Percentiles rank a stretch among this genome's conserved stretches.
Conservation (phyloP, 1,140 invertebrate species). For the Maconellicoccus hirsutus region DNA sequence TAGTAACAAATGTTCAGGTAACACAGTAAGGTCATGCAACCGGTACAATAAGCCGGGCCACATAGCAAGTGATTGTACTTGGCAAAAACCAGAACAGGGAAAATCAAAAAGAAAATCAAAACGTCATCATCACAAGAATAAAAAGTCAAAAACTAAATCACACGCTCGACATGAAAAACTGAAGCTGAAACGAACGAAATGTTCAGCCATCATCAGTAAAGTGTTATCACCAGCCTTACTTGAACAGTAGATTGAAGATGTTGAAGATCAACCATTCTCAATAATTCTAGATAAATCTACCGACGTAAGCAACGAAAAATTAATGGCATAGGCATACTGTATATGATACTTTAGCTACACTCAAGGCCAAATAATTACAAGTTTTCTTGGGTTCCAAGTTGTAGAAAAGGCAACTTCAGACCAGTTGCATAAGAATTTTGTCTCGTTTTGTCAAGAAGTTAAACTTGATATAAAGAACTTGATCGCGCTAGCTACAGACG, state of each 20-base stretch:
- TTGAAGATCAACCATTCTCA: conserved; percentile 16
- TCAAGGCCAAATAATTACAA: conserved; percentile 10
- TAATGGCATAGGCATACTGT: conserved; percentile 17
- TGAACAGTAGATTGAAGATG: conserved; percentile 14
- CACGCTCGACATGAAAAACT: too few relatives aligned
- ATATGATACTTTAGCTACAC: conserved; percentile 22
- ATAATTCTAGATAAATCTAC: conserved; percentile 24
- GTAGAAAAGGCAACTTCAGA: conserved; percentile 8
- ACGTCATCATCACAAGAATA: too few relatives aligned
- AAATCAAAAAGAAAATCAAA: too few relatives aligned
- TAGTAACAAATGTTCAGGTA: too few relatives aligned
- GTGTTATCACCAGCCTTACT: conserved; percentile 7
- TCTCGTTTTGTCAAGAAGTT: background rate
- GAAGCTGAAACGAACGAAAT: conserved; percentile 23
- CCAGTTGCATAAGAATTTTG: background rate
- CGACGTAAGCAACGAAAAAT: conserved; percentile 10
- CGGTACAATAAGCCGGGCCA: too few relatives aligned
- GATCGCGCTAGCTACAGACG: conserved; percentile 21
- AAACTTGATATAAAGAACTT: conserved; percentile 22
- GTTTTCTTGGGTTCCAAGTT: conserved; percentile 21
- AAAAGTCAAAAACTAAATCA: too few relatives aligned
- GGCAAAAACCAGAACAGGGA: too few relatives aligned
- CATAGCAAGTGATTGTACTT: too few relatives aligned
- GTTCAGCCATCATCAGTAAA: conserved; percentile 17
- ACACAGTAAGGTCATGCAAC: too few relatives aligned